A percentile compares a stretch with the other conserved stretches of the same genome.
These are phyloP conservation scores for Petrocephalus zakoni DNA, from an alignment of 2,113 vertebrate species.

Conservation along the genomic window DNA sequence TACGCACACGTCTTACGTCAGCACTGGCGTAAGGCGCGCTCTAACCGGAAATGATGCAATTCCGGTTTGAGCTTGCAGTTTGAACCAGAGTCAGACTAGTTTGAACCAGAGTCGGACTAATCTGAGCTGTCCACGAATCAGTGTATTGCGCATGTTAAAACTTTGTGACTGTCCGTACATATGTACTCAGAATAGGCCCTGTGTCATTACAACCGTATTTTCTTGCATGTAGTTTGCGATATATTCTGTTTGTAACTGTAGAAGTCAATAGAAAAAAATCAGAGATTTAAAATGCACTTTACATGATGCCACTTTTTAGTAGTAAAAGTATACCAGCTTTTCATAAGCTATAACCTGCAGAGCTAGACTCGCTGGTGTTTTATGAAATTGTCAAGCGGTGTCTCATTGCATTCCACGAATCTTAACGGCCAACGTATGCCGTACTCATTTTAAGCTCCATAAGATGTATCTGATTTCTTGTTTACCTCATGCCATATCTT, in stretches of 20 bases:
- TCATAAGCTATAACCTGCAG: background rate
- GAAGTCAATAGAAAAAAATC: background rate
- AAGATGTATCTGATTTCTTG: constrained; percentile 33
- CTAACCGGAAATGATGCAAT: background rate
- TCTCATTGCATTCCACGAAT: constrained; percentile 28
- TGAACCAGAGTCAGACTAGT: background rate
- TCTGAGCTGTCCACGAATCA: background rate
- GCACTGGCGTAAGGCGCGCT: too few species aligned
- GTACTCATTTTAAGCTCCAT: constrained; percentile 31
- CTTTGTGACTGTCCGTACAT: background rate
- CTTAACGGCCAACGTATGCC: constrained; percentile 33
- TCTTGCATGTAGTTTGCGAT: background rate
- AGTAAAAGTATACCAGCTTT: background rate
- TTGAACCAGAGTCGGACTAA: background rate
- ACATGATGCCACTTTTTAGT: background rate
- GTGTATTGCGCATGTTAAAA: background rate
- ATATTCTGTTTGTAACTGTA: background rate
- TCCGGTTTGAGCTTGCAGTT: background rate
- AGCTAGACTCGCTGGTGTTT: constrained; percentile 51
- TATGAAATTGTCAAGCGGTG: constrained; percentile 33
- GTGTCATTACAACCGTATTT: background rate
- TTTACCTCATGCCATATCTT: constrained; percentile 35
- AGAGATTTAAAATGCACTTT: background rate
- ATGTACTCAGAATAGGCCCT: background rate
- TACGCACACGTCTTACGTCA: background rate